phyloP scores from a whole-genome alignment of 2,113 vertebrate genomes.

The Chinchilla lanigera region DNA sequence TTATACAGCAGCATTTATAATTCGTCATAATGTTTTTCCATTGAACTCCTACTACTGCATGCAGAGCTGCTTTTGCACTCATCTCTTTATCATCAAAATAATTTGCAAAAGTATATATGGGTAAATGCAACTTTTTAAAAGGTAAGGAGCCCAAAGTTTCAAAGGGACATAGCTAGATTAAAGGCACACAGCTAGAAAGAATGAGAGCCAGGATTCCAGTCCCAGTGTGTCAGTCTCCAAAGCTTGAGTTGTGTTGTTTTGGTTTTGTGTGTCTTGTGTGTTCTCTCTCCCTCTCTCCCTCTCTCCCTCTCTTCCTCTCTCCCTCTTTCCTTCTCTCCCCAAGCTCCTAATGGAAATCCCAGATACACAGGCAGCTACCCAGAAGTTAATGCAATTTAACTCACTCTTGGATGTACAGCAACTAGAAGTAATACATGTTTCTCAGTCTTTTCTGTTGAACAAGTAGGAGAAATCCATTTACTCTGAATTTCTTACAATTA shows the following conservation, averaged over 20 bases:
- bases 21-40: not conserved
- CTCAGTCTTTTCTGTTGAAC: not conserved
- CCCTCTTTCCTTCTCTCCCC: no score
- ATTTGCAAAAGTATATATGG: not conserved
- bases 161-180: conserved; percentile 34
- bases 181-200: conserved; percentile 38
- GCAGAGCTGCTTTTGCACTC: not conserved
- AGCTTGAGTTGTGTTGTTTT: conserved; percentile 42
- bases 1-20: not conserved
- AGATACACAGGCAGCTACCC: conserved; percentile 43
- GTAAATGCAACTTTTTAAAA: not conserved
- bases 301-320: no score
- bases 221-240: conserved; percentile 46
- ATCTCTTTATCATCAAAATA: not conserved
- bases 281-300: not conserved
- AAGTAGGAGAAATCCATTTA: conserved; percentile 29
- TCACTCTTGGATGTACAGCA: not conserved
- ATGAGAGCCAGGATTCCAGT: conserved; percentile 19
- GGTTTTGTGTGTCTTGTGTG: not conserved
- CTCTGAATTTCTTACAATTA: conserved; percentile 46
- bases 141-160: not conserved
- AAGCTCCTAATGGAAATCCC: conserved; percentile 57
- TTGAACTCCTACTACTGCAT: not conserved
- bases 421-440: not conserved
- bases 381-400: conserved; percentile 53